A percentile compares a stretch with the other conserved stretches of the same genome.
phyloP scores from a whole-genome alignment of 2,888 invertebrate species.

The Hirtodrosophila cameraria region DNA sequence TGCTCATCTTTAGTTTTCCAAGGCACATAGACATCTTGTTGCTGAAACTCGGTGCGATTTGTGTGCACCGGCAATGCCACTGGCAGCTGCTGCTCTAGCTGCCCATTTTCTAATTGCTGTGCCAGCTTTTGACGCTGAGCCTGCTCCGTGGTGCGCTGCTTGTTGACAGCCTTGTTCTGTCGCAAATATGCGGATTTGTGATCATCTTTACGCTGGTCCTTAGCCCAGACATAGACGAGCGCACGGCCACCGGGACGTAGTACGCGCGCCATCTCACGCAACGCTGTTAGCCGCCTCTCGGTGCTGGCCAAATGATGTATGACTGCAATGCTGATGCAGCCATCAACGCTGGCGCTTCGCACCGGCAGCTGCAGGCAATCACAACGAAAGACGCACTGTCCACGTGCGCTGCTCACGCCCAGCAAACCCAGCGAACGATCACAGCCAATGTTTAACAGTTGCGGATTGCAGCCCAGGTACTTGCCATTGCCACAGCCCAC shows the following conservation, averaged over 20 bases:
- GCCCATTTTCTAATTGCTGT: constrained; percentile 41
- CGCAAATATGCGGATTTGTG: constrained; percentile 89
- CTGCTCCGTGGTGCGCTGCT: constrained; percentile 82
- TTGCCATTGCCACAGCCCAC: constrained; percentile 99
- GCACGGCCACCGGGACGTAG: constrained; percentile 90
- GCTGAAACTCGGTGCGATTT: constrained; percentile 94
- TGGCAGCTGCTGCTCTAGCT: constrained; percentile 35
- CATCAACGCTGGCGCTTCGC: constrained; percentile 89
- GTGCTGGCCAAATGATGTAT: constrained; percentile 96
- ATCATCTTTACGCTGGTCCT: constrained; percentile 90
- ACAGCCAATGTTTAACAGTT: constrained; percentile 88
- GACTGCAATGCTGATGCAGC: constrained; percentile 96
- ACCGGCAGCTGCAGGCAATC: constrained; percentile 92
- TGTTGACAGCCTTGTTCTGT: constrained; percentile 85
- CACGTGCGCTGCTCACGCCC: constrained; percentile 86
- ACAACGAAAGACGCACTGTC: constrained; percentile 89
- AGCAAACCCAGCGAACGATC: constrained; percentile 90
- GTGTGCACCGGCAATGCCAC: constrained; percentile 90
- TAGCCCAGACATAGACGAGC: constrained; percentile 98
- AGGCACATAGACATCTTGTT: constrained; percentile 96
- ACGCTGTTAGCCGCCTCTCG: constrained; percentile 90
- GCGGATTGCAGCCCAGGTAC: constrained; percentile 87
- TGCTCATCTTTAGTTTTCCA: constrained; percentile 91
- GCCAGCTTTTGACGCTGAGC: constrained; percentile 77
- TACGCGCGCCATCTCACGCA: constrained; percentile 90